These are phyloP conservation scores for Caenorhabditis latens DNA, from an alignment of 1,140 invertebrate species.

Conservation along the genomic window DNA sequence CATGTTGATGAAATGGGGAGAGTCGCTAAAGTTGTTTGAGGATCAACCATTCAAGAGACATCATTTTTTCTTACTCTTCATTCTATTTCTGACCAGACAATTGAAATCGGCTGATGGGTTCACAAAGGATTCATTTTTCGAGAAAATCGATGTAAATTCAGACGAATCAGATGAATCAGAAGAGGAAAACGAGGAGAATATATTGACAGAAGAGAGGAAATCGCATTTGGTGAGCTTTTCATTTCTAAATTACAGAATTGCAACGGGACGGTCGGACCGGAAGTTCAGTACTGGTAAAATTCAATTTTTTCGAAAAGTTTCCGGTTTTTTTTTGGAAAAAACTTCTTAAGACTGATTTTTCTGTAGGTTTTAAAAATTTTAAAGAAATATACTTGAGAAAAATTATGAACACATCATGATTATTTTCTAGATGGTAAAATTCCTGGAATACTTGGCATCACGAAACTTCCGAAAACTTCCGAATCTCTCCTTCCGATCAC, in stretches of 20 bases:
- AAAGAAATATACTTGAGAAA: too few species aligned
- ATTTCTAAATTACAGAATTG: not conserved
- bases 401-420: too few species aligned
- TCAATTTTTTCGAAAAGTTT: too few species aligned
- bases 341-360: too few species aligned
- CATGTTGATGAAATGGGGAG: conserved; percentile 4
- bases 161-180: not conserved
- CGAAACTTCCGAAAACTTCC: conserved; percentile 32
- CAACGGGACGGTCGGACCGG: too few species aligned
- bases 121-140: not conserved
- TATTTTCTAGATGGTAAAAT: conserved; percentile 39
- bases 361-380: too few species aligned
- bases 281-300: too few species aligned
- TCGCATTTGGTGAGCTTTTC: not conserved
- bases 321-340: too few species aligned
- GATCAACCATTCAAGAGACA: not conserved
- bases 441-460: conserved; percentile 57
- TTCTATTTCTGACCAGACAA: conserved; percentile 1
- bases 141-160: not conserved
- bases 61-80: conserved; percentile 24
- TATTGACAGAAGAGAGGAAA: not conserved
- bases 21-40: not conserved
- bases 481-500: conserved; percentile 25
- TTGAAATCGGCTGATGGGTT: not conserved
- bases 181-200: not conserved